A percentile compares a stretch with the other conserved stretches of the same genome.
Conservation (phyloP, 1,140 invertebrate species). For the Heliconius congener region DNA sequence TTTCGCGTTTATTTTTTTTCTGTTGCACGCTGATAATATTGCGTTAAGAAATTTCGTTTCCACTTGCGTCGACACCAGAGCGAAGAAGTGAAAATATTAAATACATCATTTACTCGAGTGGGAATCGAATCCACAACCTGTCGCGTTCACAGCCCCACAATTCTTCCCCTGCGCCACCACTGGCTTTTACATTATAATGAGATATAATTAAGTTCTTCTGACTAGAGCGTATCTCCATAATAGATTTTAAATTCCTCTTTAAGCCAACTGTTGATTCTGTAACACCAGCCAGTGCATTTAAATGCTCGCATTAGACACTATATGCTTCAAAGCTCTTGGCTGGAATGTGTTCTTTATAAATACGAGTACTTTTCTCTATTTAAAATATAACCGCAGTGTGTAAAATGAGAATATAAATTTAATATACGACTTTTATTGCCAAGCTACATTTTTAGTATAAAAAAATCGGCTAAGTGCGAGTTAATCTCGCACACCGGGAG, state of each 20-base stretch:
- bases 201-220: neutral
- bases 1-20: too few relatives aligned
- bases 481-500: too few relatives aligned
- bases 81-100: too few relatives aligned
- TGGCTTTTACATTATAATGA: neutral
- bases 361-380: neutral
- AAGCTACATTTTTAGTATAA: too few relatives aligned
- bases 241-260: neutral
- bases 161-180: too few relatives aligned
- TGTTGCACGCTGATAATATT: too few relatives aligned
- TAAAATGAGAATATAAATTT: neutral
- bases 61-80: too few relatives aligned
- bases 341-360: conserved; percentile 10
- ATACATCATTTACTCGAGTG: too few relatives aligned
- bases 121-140: too few relatives aligned
- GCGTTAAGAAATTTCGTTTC: too few relatives aligned
- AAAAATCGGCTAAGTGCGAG: too few relatives aligned
- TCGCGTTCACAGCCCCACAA: too few relatives aligned
- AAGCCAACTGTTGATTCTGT: conserved; percentile 6
- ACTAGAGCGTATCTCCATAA: neutral
- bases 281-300: conserved; percentile 2
- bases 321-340: neutral
- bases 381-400: neutral
- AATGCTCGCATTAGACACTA: neutral
- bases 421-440: neutral